Conservation (phyloP, 2,888 invertebrate genomes). For the Stratiomys singularior region DNA sequence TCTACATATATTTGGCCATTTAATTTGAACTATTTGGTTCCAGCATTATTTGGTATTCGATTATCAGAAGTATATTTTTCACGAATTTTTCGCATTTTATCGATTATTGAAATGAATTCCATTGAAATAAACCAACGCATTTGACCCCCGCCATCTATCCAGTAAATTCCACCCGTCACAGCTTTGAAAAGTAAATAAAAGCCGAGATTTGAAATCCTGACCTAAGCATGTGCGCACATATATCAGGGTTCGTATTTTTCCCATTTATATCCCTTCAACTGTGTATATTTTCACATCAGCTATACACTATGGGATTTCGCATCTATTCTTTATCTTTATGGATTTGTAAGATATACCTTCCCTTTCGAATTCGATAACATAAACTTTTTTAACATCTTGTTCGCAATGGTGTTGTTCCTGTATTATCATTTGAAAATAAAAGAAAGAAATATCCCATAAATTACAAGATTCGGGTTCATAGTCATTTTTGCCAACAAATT, state of each 20-base stretch:
- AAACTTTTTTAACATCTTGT: slow-evolving; percentile 5
- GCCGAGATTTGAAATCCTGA: background rate
- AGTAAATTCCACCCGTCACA: no score
- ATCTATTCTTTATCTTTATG: background rate
- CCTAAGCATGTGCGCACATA: background rate
- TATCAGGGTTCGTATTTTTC: background rate
- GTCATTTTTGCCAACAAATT: background rate
- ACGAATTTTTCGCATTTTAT: no score
- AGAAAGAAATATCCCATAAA: background rate
- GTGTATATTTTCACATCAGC: background rate
- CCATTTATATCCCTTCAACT: background rate
- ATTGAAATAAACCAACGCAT: no score
- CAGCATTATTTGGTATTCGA: no score
- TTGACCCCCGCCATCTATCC: no score
- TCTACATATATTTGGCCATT: no score
- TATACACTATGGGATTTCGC: background rate
- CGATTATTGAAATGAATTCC: no score
- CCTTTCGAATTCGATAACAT: background rate
- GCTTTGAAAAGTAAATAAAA: no score
- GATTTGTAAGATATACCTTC: slow-evolving; percentile 1
- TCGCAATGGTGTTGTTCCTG: background rate
- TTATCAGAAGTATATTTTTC: no score
- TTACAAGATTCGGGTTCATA: slow-evolving; percentile 4
- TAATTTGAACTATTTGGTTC: no score
- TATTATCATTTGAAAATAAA: slow-evolving; percentile 2